Base-by-base conservation (phyloP, 2,888 invertebrate species). In the Lochmaea capreae region DNA sequence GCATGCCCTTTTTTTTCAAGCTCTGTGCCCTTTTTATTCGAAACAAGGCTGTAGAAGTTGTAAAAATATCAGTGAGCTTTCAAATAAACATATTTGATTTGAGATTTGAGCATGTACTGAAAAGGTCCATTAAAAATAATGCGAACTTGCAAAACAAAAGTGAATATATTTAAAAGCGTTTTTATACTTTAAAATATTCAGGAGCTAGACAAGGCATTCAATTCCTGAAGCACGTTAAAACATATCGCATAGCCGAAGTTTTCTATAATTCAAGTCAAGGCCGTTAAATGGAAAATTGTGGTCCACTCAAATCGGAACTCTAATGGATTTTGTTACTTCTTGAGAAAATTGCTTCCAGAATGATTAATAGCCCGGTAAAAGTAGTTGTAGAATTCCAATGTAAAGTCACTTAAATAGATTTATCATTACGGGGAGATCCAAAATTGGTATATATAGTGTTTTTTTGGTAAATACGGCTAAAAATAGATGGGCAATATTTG, bases 211-310 rank as follows among this genome's bases (percentile, higher is more conserved):
- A 16, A 52, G 9, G 54, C 6, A 10, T 54, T 54, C 54, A 16
- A 54, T 54, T 54, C 18, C 16, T 16, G 6, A 2, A 54, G 54
- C 16, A 18, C 54, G 54, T 54, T 54, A 54, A 54, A 10, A 54
- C 54, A 54, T 54, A 54, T 54, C 54, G 54, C 9, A 18, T 54
- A 10, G 18, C 9, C 11, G 54, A 16, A 54, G 18, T 54, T 18
- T 54, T 54, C 54, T 54, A 54, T 54, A 54, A 54, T 54, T 54
- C 54, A 54, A 54, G 54, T 9, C 8, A 22, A 58, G 43, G 4
- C 49, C 33, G 67, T 68, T 61, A 68, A 68, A 68, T 68, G 61
- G 61, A 16, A 68, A 68, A 68, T 61, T 59, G 68, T 49, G 68
- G 68, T 68, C 68, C 49, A 68, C 49, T 68, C 68, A 46, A 61